Evolutionary conservation across 1,140 invertebrate genomes (phyloP).

Genomic region (Temnothorax curvispinosus): DNA sequence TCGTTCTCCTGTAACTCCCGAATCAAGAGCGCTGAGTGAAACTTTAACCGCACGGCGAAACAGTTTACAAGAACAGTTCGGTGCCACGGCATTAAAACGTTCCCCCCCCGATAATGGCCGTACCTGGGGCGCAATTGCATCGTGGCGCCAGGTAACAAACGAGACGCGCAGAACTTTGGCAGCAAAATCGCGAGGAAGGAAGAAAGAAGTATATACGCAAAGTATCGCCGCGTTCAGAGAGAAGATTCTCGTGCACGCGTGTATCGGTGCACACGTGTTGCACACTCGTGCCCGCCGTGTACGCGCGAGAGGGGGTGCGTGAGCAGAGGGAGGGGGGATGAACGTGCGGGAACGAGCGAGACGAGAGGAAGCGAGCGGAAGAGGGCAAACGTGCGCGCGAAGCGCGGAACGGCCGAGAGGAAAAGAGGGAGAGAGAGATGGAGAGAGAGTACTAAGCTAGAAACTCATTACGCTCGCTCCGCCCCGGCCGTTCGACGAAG

Average conservation of each 20-base stretch:
- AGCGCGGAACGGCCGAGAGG: conserved; percentile 14
- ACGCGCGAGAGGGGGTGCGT: neutral
- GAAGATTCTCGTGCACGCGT: neutral
- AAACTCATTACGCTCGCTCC: conserved; percentile 85
- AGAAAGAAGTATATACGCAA: neutral
- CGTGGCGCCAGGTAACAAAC: neutral
- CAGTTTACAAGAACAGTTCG: neutral
- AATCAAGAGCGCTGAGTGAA: conserved; percentile 13
- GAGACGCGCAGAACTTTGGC: neutral
- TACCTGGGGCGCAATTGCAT: neutral
- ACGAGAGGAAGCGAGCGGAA: conserved; percentile 17
- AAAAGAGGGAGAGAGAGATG: conserved; percentile 67
- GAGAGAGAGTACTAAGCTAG: conserved; percentile 79
- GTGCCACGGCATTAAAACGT: conserved; percentile 25
- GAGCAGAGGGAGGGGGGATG: neutral
- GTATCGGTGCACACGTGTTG: neutral
- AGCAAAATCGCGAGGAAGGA: neutral
- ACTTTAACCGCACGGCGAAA: conserved; percentile 18
- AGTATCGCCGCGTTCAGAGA: neutral
- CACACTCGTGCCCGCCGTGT: no score
- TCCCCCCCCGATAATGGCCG: neutral
- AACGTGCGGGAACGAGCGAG: neutral
- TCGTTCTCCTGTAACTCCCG: neutral
- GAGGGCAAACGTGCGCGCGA: neutral
- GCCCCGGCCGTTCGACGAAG: conserved; percentile 83